Evolutionary conservation across 2,888 invertebrate genomes (phyloP).

Genomic region (Lasioglossum pauxillum): DNA sequence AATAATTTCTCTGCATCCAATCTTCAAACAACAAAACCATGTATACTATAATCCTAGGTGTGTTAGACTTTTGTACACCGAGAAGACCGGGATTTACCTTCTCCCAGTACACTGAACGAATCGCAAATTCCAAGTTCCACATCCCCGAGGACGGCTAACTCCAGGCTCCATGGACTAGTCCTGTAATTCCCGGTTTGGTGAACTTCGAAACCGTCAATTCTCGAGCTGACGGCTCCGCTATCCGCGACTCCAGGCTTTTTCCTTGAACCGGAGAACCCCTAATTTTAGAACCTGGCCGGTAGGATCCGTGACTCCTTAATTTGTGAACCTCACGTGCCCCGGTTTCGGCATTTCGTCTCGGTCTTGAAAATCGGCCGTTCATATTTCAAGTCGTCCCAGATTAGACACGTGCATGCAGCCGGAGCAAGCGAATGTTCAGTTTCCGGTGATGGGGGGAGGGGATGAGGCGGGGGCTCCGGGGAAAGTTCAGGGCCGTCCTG

Average conservation of each 20-base stretch:
- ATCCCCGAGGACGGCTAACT: neutral
- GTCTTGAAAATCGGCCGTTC: slow-evolving; percentile 3
- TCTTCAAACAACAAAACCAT: neutral
- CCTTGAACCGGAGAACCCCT: slow-evolving; percentile 7
- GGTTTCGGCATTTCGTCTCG: neutral
- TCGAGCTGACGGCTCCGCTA: neutral
- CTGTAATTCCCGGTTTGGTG: slow-evolving; percentile 1
- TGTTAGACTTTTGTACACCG: neutral
- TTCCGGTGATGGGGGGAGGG: neutral
- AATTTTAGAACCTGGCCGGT: neutral
- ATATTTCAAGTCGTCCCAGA: slow-evolving; percentile 14
- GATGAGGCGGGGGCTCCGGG: neutral
- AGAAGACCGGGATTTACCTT: neutral
- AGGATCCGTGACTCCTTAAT: slow-evolving; percentile 6
- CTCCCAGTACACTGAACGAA: neutral
- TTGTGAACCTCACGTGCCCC: neutral
- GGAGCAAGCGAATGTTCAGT: slow-evolving; percentile 1
- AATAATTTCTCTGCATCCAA: too few relatives aligned
- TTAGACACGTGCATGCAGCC: neutral
- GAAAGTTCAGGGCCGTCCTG: neutral
- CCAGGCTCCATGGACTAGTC: neutral
- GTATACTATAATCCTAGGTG: neutral
- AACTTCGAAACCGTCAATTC: slow-evolving; percentile 5
- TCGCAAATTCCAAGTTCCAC: neutral
- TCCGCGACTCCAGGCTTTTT: neutral